These are phyloP conservation scores for Chesias legatella DNA, from an alignment of 2,888 invertebrate genomes.

Conservation along the genomic window DNA sequence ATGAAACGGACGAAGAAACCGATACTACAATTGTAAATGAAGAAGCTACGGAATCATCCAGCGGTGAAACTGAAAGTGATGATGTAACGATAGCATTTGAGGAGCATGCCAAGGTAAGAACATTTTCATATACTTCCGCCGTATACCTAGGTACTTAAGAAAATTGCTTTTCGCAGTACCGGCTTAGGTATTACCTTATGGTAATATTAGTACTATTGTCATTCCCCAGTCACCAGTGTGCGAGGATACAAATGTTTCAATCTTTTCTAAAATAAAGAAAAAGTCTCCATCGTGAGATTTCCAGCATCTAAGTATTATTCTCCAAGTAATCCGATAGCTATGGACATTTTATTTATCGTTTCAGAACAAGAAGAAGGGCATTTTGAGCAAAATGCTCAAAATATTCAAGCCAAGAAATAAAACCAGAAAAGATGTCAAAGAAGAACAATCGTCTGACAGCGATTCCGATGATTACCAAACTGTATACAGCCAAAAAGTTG, in stretches of 20 bases:
- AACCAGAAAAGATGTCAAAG: constrained; percentile 16
- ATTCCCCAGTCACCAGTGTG: too few relatives aligned
- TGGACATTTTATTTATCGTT: constrained; percentile 6
- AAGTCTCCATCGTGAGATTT: too few relatives aligned
- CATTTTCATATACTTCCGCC: too few relatives aligned
- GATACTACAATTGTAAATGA: constrained; percentile 16
- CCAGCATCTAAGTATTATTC: too few relatives aligned
- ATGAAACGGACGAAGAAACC: constrained; percentile 13
- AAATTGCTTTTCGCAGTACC: too few relatives aligned
- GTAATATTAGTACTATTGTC: too few relatives aligned
- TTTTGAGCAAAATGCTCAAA: constrained; percentile 55
- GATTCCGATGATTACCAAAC: constrained; percentile 58
- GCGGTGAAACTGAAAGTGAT: constrained; percentile 32
- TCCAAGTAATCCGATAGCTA: too few relatives aligned
- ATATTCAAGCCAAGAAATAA: constrained; percentile 46
- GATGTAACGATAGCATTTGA: constrained; percentile 18
- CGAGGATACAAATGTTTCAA: too few relatives aligned
- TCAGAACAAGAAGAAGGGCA: constrained; percentile 36
- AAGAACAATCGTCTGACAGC: constrained; percentile 30
- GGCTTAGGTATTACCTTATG: too few relatives aligned
- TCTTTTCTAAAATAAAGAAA: too few relatives aligned
- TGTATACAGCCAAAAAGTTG: constrained; percentile 46
- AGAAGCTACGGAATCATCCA: constrained; percentile 28
- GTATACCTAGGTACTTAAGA: too few relatives aligned
- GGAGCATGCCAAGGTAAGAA: constrained; percentile 27